phyloP scores from a whole-genome alignment of 2,113 vertebrate species.

The Callocephalon fimbriatum region DNA sequence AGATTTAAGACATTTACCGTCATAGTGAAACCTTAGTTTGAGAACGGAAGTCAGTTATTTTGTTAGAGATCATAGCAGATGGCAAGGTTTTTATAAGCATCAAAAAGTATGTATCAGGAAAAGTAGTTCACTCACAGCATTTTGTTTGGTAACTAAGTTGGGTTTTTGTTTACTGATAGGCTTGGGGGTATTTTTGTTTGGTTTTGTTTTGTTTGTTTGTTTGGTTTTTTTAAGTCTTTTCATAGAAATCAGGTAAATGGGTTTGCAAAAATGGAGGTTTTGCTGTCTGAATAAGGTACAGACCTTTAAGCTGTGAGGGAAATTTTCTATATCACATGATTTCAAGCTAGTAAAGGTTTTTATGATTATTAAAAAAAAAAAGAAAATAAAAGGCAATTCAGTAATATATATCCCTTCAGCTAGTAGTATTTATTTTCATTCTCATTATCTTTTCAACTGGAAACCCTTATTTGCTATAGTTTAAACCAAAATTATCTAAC shows the following conservation, averaged over 20 bases:
- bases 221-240: not conserved
- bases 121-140: not conserved
- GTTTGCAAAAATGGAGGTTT: not conserved
- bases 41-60: constrained; percentile 63
- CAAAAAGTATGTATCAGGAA: not conserved
- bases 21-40: constrained; percentile 60
- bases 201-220: not conserved
- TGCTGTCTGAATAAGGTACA: not conserved
- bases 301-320: not conserved
- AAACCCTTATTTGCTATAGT: not conserved
- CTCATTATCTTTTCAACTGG: not conserved
- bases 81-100: not conserved
- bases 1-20: not conserved
- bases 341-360: not conserved
- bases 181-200: not conserved
- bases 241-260: not conserved
- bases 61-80: constrained; percentile 54
- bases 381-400: not conserved
- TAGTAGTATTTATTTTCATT: not conserved
- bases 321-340: not conserved
- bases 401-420: not conserved
- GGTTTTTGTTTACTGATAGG: not conserved
- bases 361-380: too few species aligned
- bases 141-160: constrained; percentile 11
- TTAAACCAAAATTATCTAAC: not conserved